Conservation (phyloP, 2,888 invertebrate genomes). For the Scaptomyza cyrtandrae region DNA sequence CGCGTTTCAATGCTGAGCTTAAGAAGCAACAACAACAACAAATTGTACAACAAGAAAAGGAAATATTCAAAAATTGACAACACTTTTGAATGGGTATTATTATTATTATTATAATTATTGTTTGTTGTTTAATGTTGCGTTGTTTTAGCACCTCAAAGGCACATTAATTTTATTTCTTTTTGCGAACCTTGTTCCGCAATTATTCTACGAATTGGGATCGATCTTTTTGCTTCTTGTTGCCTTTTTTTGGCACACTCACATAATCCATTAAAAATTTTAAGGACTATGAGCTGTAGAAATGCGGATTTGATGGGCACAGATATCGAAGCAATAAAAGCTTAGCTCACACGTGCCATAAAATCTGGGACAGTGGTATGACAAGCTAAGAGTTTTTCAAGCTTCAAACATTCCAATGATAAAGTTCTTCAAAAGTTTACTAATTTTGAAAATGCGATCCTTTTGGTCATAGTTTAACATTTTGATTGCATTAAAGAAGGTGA, state of each 20-base stretch:
- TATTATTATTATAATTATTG: slow-evolving; percentile 25
- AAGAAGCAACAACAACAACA: slow-evolving; percentile 11
- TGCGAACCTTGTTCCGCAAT: slow-evolving; percentile 64
- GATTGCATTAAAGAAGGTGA: too few relatives aligned
- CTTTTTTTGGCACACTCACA: slow-evolving; percentile 7
- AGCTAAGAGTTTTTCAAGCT: neutral
- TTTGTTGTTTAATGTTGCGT: slow-evolving; percentile 21
- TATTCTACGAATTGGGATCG: slow-evolving; percentile 60
- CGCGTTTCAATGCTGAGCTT: slow-evolving; percentile 71
- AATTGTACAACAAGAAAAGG: slow-evolving; percentile 10
- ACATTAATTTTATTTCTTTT: slow-evolving; percentile 27
- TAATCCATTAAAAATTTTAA: slow-evolving; percentile 66
- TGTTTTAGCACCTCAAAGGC: slow-evolving; percentile 68
- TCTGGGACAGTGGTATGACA: slow-evolving; percentile 6
- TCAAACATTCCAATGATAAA: neutral
- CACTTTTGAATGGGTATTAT: slow-evolving; percentile 28
- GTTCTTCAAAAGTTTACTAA: neutral
- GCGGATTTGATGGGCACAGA: slow-evolving; percentile 39
- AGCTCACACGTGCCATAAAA: slow-evolving; percentile 69
- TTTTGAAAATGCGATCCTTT: too few relatives aligned
- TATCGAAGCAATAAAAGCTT: slow-evolving; percentile 31
- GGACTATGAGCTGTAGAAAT: slow-evolving; percentile 33
- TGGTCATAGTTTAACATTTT: too few relatives aligned
- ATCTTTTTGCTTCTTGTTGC: neutral
- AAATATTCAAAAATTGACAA: slow-evolving; percentile 45